A percentile compares a stretch with the other conserved stretches of the same genome.
phyloP scores from a whole-genome alignment of 2,113 vertebrate genomes.

The Numenius arquata region DNA sequence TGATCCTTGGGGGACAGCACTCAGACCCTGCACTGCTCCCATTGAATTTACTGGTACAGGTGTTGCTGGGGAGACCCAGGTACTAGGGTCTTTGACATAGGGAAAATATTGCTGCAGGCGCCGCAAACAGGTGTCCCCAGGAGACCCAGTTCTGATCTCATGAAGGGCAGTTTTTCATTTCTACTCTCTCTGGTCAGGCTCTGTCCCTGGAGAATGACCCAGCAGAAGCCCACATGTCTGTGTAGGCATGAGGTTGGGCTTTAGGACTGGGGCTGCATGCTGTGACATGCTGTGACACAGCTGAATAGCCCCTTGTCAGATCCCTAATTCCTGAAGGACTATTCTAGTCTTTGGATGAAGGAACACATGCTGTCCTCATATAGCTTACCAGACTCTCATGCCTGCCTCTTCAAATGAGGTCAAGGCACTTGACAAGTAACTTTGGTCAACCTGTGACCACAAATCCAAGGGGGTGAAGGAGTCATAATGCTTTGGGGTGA shows the following conservation, averaged over 20 bases:
- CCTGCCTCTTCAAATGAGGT: neutral
- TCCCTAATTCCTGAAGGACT: neutral
- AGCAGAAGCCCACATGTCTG: neutral
- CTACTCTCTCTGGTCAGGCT: neutral
- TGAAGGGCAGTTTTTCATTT: neutral
- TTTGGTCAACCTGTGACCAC: neutral
- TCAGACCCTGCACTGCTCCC: neutral
- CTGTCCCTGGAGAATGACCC: neutral
- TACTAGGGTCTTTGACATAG: neutral
- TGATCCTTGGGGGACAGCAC: neutral
- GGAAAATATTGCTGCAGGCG: neutral
- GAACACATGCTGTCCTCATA: neutral
- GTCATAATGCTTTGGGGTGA: neutral
- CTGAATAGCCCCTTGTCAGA: neutral
- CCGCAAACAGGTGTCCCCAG: neutral
- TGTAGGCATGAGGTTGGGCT: neutral
- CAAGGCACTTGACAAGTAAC: neutral
- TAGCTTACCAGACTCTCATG: neutral
- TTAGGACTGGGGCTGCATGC: neutral
- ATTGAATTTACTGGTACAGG: neutral
- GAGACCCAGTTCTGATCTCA: neutral
- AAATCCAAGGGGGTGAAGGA: neutral
- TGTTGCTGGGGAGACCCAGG: neutral
- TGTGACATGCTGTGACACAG: too few species aligned
- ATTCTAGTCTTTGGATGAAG: neutral